These are phyloP conservation scores for Pseudopipra pipra DNA, from an alignment of 2,113 vertebrate species.

Conservation along the genomic window DNA sequence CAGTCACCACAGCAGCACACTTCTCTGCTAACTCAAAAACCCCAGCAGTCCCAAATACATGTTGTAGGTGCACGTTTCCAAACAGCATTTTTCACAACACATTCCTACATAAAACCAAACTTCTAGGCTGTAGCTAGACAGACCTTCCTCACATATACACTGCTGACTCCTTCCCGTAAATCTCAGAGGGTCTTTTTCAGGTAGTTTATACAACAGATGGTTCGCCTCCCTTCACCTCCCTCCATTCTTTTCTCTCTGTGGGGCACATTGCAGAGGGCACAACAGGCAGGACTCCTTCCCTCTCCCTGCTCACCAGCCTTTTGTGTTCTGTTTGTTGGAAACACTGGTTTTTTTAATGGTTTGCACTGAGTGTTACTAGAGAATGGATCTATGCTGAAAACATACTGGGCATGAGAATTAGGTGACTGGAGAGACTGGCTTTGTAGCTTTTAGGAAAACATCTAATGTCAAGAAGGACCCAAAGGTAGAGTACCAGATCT, in stretches of 20 bases:
- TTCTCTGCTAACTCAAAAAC: not conserved
- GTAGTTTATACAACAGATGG: not conserved
- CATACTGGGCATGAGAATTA: not conserved
- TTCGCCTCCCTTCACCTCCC: not conserved
- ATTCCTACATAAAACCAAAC: not conserved
- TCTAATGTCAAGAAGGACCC: not conserved
- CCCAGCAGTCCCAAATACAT: not conserved
- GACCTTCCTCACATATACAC: not conserved
- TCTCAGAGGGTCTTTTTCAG: not conserved
- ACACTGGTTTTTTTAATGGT: not conserved
- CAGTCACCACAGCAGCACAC: not conserved
- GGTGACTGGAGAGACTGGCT: not conserved
- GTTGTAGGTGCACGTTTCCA: not conserved
- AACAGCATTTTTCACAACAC: not conserved
- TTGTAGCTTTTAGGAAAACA: not conserved
- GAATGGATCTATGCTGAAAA: not conserved
- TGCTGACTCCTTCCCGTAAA: not conserved
- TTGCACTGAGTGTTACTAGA: not conserved
- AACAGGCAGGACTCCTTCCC: not conserved
- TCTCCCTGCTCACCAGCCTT: not conserved
- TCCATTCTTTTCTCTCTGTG: not conserved
- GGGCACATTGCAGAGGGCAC: not conserved
- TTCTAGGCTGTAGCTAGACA: not conserved
- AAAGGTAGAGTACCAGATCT: not conserved
- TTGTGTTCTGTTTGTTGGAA: not conserved